These are phyloP conservation scores for Pygoscelis adeliae DNA, from an alignment of 2,113 vertebrate genomes.

Conservation along the genomic window DNA sequence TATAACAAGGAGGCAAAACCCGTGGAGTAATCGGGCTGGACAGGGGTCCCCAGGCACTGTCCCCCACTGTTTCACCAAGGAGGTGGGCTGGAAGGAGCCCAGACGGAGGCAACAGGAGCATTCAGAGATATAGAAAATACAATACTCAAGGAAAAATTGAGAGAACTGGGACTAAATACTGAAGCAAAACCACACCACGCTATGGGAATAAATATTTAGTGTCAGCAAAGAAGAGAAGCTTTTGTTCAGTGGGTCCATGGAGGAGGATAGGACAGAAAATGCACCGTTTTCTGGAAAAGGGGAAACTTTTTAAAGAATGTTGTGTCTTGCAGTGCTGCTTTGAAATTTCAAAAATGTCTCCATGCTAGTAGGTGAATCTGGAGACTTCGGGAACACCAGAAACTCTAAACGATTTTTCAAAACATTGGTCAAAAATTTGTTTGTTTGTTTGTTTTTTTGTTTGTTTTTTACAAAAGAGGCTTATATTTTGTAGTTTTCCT, in stretches of 20 bases:
- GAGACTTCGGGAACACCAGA: neutral
- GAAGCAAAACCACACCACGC: neutral
- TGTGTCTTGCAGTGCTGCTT: neutral
- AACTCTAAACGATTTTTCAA: neutral
- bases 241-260: neutral
- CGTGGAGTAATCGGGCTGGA: fast-evolving
- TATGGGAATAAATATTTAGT: neutral
- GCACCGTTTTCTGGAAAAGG: neutral
- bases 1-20: neutral
- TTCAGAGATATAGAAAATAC: neutral
- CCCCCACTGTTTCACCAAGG: neutral
- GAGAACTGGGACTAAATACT: neutral
- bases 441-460: too few species aligned
- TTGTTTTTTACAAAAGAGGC: neutral
- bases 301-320: neutral
- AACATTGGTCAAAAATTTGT: neutral
- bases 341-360: neutral
- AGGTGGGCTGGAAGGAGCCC: neutral
- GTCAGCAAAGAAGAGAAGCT: neutral
- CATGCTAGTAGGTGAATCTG: neutral
- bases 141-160: neutral
- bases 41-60: too few species aligned
- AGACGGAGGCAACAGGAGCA: neutral
- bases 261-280: neutral
- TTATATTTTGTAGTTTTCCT: neutral